Percentiles rank a stretch among this genome's conserved stretches.
Conservation (phyloP, 2,888 invertebrate species). For the Gymnoscelis rufifasciata region DNA sequence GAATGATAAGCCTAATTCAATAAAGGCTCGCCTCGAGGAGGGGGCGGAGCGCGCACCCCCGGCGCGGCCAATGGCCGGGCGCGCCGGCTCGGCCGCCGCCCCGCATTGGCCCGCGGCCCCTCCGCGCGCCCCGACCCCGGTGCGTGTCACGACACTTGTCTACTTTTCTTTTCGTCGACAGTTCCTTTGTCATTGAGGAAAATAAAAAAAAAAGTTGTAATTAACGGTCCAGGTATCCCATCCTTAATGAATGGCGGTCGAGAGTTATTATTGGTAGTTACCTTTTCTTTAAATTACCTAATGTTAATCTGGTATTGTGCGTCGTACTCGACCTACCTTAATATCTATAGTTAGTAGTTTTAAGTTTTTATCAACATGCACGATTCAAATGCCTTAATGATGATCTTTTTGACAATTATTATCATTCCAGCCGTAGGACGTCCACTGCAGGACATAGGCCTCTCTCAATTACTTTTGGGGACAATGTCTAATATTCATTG, state of each 20-base stretch:
- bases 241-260: conserved; percentile 64
- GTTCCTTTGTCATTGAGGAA: conserved; percentile 79
- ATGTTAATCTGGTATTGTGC: conserved; percentile 6
- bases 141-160: conserved; percentile 79
- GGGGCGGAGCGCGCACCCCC: conserved; percentile 72
- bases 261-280: conserved; percentile 46
- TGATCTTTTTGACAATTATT: no score
- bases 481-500: no score
- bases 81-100: conserved; percentile 44
- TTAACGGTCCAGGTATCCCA: conserved; percentile 78
- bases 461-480: no score
- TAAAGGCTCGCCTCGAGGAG: conserved; percentile 81
- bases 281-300: conserved; percentile 23
- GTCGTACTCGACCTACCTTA: conserved; percentile 17
- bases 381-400: no score
- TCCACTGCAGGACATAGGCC: no score
- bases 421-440: no score
- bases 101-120: conserved; percentile 50
- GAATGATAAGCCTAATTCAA: conserved; percentile 90
- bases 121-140: conserved; percentile 54
- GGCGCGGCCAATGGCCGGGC: conserved; percentile 58
- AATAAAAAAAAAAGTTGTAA: conserved; percentile 78
- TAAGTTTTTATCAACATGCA: no score
- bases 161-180: conserved; percentile 79
- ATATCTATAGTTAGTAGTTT: not conserved